Conservation (phyloP, 2,113 vertebrate species). For the Alethe diademata region DNA sequence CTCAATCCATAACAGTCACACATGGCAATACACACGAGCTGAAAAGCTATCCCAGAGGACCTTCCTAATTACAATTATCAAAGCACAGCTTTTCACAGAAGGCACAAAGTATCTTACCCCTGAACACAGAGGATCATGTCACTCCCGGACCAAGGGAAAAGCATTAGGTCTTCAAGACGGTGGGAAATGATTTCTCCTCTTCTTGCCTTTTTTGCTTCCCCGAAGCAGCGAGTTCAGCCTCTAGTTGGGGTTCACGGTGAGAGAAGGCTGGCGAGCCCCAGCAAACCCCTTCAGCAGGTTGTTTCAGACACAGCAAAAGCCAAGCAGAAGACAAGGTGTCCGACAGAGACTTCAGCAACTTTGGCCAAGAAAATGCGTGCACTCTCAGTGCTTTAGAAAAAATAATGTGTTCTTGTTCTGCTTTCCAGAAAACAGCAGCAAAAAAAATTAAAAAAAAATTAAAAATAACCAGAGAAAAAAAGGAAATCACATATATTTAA, state of each 20-base stretch:
- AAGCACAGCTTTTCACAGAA: not conserved
- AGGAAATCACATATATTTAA: not conserved
- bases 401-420: not conserved
- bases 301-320: not conserved
- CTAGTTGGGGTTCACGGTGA: not conserved
- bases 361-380: not conserved
- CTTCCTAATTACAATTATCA: not conserved
- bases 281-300: not conserved
- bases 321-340: not conserved
- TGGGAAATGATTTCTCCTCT: not conserved
- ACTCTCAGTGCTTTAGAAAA: not conserved
- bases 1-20: not conserved
- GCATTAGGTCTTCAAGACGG: conserved; percentile 55
- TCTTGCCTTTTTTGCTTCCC: not conserved
- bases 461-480: not conserved
- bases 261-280: not conserved
- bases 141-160: conserved; percentile 67
- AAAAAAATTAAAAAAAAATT: not conserved
- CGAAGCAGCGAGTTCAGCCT: not conserved
- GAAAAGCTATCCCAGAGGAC: not conserved
- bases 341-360: not conserved
- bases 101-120: conserved; percentile 66
- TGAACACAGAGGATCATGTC: conserved; percentile 83
- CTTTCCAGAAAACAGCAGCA: not conserved
- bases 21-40: not conserved